Evolutionary conservation across 2,113 vertebrate genomes (phyloP).

Genomic region (Cryptomyrus ogoouensis): DNA sequence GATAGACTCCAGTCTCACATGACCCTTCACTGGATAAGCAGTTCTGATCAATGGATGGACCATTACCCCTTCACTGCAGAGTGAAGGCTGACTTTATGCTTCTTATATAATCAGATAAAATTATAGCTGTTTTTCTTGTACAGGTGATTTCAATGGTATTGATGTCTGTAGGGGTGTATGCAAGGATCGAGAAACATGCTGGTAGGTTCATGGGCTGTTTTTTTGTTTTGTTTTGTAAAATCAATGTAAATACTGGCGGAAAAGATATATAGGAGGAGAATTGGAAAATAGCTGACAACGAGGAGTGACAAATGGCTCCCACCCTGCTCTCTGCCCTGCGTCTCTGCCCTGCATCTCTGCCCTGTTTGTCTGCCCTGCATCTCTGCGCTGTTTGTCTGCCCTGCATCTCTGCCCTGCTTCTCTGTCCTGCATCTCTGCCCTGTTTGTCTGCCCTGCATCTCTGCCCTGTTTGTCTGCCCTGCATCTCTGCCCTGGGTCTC

Average conservation of each 20-base stretch:
- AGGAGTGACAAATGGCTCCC: neutral
- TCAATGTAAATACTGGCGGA: neutral
- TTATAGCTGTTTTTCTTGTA: neutral
- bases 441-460: neutral
- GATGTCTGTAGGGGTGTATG: constrained; percentile 77
- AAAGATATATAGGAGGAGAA: neutral
- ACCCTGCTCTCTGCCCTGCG: neutral
- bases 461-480: neutral
- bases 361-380: neutral
- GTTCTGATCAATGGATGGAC: neutral
- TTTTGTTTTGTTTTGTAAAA: neutral
- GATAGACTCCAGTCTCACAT: neutral
- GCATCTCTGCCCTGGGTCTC: neutral
- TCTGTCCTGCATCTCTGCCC: neutral
- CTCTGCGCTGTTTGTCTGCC: neutral
- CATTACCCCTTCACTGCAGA: neutral
- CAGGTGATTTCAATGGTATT: constrained; percentile 77
- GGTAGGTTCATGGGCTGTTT: constrained; percentile 54
- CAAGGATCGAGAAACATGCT: constrained; percentile 76
- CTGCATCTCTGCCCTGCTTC: neutral
- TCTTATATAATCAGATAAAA: neutral
- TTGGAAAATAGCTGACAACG: neutral
- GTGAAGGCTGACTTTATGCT: neutral
- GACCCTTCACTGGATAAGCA: neutral
- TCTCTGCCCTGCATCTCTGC: neutral